Percentiles rank a stretch among this genome's conserved stretches.
Evolutionary conservation across 2,113 vertebrate species (phyloP).

Genomic region (Callocephalon fimbriatum): DNA sequence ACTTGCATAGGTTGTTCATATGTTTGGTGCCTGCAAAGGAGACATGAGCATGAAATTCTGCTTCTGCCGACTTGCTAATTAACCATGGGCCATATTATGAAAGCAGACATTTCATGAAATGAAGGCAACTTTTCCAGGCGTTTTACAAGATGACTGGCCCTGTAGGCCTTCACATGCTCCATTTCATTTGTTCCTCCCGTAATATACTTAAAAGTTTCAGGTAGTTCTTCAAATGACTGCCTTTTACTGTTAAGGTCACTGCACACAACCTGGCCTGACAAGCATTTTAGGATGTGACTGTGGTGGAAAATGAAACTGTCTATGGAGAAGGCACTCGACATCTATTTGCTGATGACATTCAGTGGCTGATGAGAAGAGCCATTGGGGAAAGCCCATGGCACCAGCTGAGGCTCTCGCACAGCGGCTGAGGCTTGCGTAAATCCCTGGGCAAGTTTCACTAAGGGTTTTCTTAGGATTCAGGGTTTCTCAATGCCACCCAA

Average conservation of each 20-base stretch:
- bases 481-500: neutral
- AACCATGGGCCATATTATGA: neutral
- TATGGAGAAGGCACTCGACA: neutral
- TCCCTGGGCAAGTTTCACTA: neutral
- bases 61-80: neutral
- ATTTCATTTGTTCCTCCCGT: neutral
- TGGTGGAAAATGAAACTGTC: neutral
- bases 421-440: neutral
- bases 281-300: neutral
- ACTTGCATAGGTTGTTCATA: neutral
- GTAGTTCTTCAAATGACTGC: neutral
- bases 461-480: neutral
- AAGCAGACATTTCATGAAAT: neutral
- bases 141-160: neutral
- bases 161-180: neutral
- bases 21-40: neutral
- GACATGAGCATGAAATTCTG: neutral
- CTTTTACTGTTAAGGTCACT: neutral
- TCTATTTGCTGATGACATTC: neutral
- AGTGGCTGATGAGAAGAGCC: neutral
- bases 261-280: neutral
- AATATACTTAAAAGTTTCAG: neutral
- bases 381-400: rapidly evolving
- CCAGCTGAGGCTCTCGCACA: neutral
- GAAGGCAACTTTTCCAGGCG: neutral